Percentiles rank a stretch among this genome's conserved stretches.
These are phyloP conservation scores for Lepidocyrtoides sp. DNA, from an alignment of 2,888 invertebrate species.

Conservation along the genomic window DNA sequence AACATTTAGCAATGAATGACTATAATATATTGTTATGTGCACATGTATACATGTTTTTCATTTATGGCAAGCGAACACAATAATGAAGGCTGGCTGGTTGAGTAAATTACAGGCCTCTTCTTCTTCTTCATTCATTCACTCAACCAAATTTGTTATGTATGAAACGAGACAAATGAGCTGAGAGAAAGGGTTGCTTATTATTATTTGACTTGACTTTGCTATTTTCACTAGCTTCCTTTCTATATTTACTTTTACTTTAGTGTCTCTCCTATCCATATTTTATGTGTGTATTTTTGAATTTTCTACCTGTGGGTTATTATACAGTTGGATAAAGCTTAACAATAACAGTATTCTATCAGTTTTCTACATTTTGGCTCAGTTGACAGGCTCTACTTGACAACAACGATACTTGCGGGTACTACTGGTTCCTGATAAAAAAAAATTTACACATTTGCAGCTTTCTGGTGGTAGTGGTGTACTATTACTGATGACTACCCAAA, in stretches of 20 bases:
- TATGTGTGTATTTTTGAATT: not conserved
- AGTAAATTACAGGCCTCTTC: conserved; percentile 73
- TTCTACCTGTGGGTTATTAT: not conserved
- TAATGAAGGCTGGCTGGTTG: not conserved
- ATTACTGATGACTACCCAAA: not conserved
- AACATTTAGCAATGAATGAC: conserved; percentile 4
- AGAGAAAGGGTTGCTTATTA: conserved; percentile 71
- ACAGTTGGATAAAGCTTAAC: too few relatives aligned
- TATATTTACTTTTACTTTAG: not conserved
- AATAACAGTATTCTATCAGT: not conserved
- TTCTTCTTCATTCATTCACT: conserved; percentile 45
- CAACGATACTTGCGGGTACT: not conserved
- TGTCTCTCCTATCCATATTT: not conserved
- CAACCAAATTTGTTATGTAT: conserved; percentile 49
- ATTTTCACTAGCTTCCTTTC: not conserved
- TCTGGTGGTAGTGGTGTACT: too few relatives aligned
- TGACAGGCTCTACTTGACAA: conserved; percentile 29
- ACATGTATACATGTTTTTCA: conserved; percentile 9
- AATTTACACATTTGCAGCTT: too few relatives aligned
- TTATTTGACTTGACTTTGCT: conserved; percentile 53
- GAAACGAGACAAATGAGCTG: conserved; percentile 71
- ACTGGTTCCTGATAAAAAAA: not conserved
- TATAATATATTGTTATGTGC: not conserved
- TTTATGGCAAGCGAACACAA: conserved; percentile 29
- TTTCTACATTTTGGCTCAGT: not conserved